Base-by-base conservation (phyloP, 2,888 invertebrate species). In the Apodemia hepburni region DNA sequence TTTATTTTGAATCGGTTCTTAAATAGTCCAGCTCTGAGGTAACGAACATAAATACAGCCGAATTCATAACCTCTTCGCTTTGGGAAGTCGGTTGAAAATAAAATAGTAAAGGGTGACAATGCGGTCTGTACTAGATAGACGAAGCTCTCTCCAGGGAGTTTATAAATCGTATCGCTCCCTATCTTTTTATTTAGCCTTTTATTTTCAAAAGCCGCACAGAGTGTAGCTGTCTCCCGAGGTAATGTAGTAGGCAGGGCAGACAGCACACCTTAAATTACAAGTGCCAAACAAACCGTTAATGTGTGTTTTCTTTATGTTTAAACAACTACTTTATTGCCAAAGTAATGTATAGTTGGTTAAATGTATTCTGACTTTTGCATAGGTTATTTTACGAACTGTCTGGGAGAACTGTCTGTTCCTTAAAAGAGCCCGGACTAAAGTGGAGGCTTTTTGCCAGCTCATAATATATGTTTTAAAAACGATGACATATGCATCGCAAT, bases 111-210 rank as follows among this genome's bases (percentile, higher is more conserved):
- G 77, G 78, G 84, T 83, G 86, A 86, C 85, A 87, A 83, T 83
- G 74, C 78, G 73, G 71, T 71, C 67, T 67, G 68, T 68, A 71
- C 69, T 66, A 71, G 74, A 73, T 75, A 76, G 73, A 75, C 77
- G 58, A 47, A 61, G 45, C 72, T 68, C 74, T 74, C 80, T 78
- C 81, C 72, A 71, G 86, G 84, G 86, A 81, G 76, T 70, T 71
- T 78, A 81, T 83, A 83, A 84, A 85, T 84, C 84, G 83, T 82
- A 82, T 85, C 81, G 82, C 81, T 83, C 80, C 76, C 77, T 78
- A 73, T 73, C 74, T 72, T 75, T 80, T 77, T 78, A 76, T 84
- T 82, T 79, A 75, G 78, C 78, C 42, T 47, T 58, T 61, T 61
- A 58, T 45, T 54, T 58, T 47, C 29, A 45, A 15, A 58, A 61